Conservation (phyloP, 2,888 invertebrate species). For the Latrodectus hesperus region DNA sequence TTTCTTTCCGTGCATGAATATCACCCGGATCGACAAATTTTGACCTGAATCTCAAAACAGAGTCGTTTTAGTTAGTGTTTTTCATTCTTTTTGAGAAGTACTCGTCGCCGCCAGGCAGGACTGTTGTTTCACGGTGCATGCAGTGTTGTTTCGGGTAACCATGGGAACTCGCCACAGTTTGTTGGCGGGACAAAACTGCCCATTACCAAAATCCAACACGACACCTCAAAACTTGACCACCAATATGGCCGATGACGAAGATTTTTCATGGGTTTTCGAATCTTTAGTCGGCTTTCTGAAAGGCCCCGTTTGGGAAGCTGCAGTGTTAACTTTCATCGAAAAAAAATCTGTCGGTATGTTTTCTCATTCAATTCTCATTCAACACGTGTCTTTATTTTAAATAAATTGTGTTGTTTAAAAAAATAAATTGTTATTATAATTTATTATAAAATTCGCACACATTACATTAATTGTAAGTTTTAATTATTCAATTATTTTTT, state of each 20-base stretch:
- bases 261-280: constrained; percentile 90
- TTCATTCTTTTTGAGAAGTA: background rate
- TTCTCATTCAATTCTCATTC: background rate
- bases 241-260: constrained; percentile 79
- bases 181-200: constrained; percentile 42
- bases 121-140: constrained; percentile 23
- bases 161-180: constrained; percentile 60
- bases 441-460: too few relatives aligned
- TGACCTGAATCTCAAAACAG: background rate
- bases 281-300: constrained; percentile 92
- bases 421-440: too few relatives aligned
- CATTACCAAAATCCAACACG: constrained; percentile 23
- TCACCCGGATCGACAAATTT: too few relatives aligned
- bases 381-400: too few relatives aligned
- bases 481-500: too few relatives aligned
- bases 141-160: constrained; percentile 58
- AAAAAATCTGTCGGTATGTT: constrained; percentile 91
- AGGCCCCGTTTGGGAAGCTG: constrained; percentile 94
- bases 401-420: too few relatives aligned
- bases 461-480: too few relatives aligned
- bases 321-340: constrained; percentile 91
- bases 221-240: background rate
- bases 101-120: background rate
- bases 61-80: background rate
- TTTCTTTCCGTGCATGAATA: background rate